Evolutionary conservation across 2,113 vertebrate species (phyloP).

Genomic region (Notarius quadriscutis): DNA sequence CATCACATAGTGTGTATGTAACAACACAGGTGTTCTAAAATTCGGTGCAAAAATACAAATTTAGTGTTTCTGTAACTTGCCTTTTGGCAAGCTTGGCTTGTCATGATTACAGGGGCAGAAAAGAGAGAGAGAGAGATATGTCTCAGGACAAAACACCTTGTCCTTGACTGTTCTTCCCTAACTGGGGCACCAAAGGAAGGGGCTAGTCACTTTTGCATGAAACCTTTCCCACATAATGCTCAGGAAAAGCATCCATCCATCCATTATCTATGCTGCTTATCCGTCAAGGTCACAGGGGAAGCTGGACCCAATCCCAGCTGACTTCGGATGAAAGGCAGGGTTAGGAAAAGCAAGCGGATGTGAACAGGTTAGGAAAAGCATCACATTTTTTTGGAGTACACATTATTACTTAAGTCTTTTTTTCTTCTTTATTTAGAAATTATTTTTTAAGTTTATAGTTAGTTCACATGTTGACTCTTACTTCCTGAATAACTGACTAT

Average conservation of each 20-base stretch:
- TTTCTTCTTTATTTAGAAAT: too few relatives aligned
- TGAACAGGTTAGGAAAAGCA: slow-evolving; percentile 35
- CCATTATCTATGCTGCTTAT: too few relatives aligned
- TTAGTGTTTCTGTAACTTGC: background rate
- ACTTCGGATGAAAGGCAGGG: too few relatives aligned
- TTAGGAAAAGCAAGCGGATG: too few relatives aligned
- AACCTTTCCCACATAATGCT: slow-evolving; percentile 26
- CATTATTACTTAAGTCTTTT: background rate
- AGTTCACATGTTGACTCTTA: background rate
- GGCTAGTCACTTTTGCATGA: background rate
- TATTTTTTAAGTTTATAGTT: background rate
- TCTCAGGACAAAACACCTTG: background rate
- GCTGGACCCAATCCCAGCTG: too few relatives aligned
- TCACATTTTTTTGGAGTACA: too few relatives aligned
- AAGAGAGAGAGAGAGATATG: background rate
- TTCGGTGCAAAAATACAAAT: background rate
- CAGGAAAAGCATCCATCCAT: slow-evolving; percentile 38
- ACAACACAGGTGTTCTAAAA: background rate
- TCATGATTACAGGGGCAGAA: background rate
- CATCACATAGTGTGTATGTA: background rate
- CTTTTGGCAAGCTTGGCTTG: background rate
- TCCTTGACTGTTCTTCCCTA: slow-evolving; percentile 26
- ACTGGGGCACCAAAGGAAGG: slow-evolving; percentile 27
- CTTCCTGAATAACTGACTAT: background rate
- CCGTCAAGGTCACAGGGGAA: too few relatives aligned